phyloP scores from a whole-genome alignment of 2,797 vertebrate species.

The Garrulus glandarius region DNA sequence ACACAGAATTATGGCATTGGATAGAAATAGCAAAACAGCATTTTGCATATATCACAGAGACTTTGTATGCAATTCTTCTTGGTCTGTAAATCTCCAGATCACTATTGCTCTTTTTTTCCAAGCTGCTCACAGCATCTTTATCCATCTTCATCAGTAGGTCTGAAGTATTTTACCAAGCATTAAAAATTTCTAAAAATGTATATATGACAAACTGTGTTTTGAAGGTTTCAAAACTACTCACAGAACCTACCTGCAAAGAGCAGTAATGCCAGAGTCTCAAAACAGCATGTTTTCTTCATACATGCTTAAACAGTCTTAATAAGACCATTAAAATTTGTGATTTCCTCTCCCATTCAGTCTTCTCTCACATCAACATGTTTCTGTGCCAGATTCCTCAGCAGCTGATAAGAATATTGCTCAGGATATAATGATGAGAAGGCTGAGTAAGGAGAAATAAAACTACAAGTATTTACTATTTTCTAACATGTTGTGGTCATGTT shows the following conservation, averaged over 20 bases:
- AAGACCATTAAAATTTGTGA: neutral
- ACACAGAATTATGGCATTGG: neutral
- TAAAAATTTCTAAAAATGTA: neutral
- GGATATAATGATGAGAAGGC: neutral
- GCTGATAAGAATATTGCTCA: neutral
- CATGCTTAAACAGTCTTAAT: neutral
- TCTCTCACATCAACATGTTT: neutral
- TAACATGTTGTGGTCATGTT: fast-evolving
- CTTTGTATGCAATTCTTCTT: neutral
- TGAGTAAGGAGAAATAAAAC: neutral
- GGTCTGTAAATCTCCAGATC: neutral
- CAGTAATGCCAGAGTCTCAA: neutral
- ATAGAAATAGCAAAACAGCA: neutral
- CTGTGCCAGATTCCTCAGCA: neutral
- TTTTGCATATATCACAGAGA: neutral
- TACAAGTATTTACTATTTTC: neutral
- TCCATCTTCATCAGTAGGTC: neutral
- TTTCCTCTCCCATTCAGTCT: neutral
- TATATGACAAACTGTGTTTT: neutral
- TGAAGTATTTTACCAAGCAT: neutral
- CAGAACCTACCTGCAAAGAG: neutral
- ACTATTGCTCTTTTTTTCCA: neutral
- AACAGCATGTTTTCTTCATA: neutral
- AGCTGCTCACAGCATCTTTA: neutral
- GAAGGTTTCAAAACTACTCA: neutral